phyloP scores from a whole-genome alignment of 2,113 vertebrate species.

The Lichenostomus cassidix region DNA sequence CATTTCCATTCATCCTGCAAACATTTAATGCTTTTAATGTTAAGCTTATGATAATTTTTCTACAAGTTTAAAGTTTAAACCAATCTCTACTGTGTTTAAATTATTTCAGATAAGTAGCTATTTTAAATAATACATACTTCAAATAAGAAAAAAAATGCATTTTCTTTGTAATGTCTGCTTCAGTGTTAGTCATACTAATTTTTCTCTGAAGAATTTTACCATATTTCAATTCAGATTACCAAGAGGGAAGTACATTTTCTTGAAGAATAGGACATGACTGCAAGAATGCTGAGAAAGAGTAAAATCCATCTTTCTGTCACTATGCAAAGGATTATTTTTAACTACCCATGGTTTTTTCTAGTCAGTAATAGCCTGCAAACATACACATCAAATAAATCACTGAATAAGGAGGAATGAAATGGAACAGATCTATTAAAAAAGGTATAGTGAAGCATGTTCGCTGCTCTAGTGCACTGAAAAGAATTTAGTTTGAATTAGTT shows the following conservation, averaged over 20 bases:
- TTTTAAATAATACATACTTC: neutral
- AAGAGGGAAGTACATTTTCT: neutral
- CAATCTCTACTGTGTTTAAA: neutral
- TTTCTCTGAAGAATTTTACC: neutral
- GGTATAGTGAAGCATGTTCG: neutral
- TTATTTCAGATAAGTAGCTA: neutral
- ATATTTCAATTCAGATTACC: neutral
- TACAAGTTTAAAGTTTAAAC: neutral
- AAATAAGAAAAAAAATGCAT: neutral
- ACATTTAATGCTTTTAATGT: neutral
- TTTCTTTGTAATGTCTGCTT: neutral
- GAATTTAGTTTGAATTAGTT: neutral
- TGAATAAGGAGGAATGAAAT: slow-evolving; percentile 14
- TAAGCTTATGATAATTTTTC: neutral
- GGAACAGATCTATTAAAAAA: neutral
- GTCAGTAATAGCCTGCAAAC: neutral
- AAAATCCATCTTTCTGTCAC: slow-evolving; percentile 35
- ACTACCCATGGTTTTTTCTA: neutral
- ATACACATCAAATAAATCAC: neutral
- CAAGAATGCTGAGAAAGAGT: neutral
- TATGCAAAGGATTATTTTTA: neutral
- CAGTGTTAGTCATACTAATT: neutral
- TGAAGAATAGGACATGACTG: neutral
- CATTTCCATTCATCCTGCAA: neutral
- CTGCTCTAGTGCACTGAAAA: neutral